Evolutionary conservation across 2,888 invertebrate species (phyloP).

Genomic region (Cataglyphis livida): DNA sequence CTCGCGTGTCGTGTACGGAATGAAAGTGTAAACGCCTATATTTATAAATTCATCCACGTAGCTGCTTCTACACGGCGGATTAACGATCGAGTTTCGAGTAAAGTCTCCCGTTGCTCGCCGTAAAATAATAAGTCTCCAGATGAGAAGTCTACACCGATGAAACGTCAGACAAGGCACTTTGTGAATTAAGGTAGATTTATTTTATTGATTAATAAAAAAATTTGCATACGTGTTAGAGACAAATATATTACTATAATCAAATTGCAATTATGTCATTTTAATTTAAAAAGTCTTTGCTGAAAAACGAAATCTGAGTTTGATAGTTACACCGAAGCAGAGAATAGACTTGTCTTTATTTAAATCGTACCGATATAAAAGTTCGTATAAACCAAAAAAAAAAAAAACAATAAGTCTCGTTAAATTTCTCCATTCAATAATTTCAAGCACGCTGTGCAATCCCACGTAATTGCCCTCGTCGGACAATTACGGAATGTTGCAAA

Average conservation of each 20-base stretch:
- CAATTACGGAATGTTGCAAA: constrained; percentile 44
- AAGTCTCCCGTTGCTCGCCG: constrained; percentile 59
- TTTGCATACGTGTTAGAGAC: background rate
- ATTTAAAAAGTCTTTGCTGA: background rate
- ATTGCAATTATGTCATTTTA: background rate
- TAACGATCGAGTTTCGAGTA: constrained; percentile 69
- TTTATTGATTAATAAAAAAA: background rate
- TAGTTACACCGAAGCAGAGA: background rate
- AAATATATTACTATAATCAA: background rate
- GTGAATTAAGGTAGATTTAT: background rate
- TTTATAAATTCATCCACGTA: constrained; percentile 55
- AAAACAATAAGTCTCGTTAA: constrained; percentile 39
- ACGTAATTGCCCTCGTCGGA: constrained; percentile 38
- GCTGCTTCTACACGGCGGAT: constrained; percentile 61
- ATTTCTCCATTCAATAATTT: constrained; percentile 41
- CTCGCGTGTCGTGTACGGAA: constrained; percentile 57
- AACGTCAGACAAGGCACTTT: background rate
- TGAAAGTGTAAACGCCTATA: constrained; percentile 56
- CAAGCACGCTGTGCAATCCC: constrained; percentile 25
- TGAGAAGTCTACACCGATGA: background rate
- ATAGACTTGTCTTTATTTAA: background rate
- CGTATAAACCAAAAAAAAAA: background rate
- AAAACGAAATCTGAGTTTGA: background rate
- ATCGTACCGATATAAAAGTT: background rate
- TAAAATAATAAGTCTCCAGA: constrained; percentile 40